Base-by-base conservation (phyloP, 2,113 vertebrate species). In the Anser brachyrhynchus region DNA sequence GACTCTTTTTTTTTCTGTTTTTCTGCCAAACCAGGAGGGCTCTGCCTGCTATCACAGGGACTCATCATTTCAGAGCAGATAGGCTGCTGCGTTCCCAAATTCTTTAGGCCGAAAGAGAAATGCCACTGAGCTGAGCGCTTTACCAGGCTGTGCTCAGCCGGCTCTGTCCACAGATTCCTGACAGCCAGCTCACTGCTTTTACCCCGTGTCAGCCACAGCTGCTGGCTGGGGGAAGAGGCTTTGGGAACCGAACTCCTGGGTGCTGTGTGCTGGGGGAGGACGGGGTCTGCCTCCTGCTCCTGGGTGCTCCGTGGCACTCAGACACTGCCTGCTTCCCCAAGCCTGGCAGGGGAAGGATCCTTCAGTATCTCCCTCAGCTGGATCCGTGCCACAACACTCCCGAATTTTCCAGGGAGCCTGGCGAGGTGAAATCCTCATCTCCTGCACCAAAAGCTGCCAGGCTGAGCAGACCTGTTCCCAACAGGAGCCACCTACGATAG, bases 91-190 rank as follows among this genome's bases (percentile, higher is more conserved):
- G 75, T 69, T 93, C 49, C n/a, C 5, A 3, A 61, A 78, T 91
- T 93, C 73, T 87, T 74, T 28, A 80, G 78, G 29, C 57, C 62
- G 57, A 57, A 91, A 87, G 49, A 89, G 35, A 93, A 92, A 93
- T 80, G 75, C 82, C 35, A 58, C 70, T 37, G 74, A 84, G 81
- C 81, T 80, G 75, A 97, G 35, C 37, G 33, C 10, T 87, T 92
- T 49, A 82, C 80, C 57, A 75, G 43, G 43, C 87, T 72, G 65
- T 81, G 19, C 52, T 94, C 65, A 0, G 1, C 51, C 2, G 7
- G n/a, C 84, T 80, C 69, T 72, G 49, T 49, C 72, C 49, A 43
- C 3, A 8, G 21, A 87, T 95, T 92, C 91, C 89, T 3, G 1
- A 28, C 33, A 57, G 65, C 35, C 76, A 81, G 72, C 59, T 96